Conservation (phyloP, 2,797 vertebrate species). For the Liasis olivaceus region DNA sequence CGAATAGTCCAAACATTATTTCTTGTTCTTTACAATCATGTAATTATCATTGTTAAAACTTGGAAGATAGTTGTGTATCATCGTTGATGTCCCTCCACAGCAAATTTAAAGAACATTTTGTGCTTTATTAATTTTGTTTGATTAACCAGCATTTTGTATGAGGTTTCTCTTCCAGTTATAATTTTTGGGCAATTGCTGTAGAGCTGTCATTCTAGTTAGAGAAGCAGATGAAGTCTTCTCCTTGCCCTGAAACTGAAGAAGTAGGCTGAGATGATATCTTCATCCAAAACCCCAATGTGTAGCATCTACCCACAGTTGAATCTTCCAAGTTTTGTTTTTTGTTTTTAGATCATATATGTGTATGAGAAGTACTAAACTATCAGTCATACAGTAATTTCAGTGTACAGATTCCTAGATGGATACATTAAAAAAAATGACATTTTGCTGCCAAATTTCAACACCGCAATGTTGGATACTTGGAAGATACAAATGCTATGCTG, state of each 20-base stretch:
- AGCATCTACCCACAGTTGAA: background rate
- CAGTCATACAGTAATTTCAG: background rate
- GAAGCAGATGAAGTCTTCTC: too few relatives aligned
- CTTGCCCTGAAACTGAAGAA: background rate
- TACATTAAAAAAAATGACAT: background rate
- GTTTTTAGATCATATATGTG: background rate
- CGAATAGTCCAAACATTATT: conserved; percentile 9
- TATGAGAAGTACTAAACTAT: background rate
- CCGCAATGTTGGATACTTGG: background rate
- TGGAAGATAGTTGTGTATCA: too few relatives aligned
- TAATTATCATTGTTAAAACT: conserved; percentile 8
- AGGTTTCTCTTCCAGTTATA: background rate
- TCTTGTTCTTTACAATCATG: background rate
- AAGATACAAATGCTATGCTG: background rate
- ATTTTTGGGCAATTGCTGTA: background rate
- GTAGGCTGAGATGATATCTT: background rate
- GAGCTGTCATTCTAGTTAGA: background rate
- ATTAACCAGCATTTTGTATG: background rate
- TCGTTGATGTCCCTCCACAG: too few relatives aligned
- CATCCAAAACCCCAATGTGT: background rate
- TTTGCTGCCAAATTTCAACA: background rate
- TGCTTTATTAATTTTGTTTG: background rate
- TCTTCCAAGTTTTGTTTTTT: background rate
- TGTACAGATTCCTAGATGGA: background rate
- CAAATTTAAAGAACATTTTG: background rate